phyloP scores from a whole-genome alignment of 2,888 invertebrate genomes.

The Bugula neritina region DNA sequence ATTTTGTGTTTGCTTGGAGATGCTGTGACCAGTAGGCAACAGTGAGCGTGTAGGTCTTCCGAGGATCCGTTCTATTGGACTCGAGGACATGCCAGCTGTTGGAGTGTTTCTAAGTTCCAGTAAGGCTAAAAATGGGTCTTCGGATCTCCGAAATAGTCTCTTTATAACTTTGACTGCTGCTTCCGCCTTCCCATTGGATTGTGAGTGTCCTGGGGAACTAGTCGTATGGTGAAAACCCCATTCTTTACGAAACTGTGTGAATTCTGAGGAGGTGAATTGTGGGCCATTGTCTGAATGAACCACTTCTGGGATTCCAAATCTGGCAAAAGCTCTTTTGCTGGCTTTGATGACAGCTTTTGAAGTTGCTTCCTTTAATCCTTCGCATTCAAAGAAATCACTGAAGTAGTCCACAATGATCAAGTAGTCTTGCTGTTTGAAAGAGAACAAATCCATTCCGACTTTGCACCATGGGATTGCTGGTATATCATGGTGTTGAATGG shows the following conservation, averaged over 20 bases:
- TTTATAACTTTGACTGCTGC: neutral
- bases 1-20: neutral
- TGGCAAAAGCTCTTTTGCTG: neutral
- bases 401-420: neutral
- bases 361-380: neutral
- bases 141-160: neutral
- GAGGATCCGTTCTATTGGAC: neutral
- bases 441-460: slow-evolving; percentile 11
- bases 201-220: neutral
- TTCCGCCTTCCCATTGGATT: neutral
- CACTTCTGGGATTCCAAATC: neutral
- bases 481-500: slow-evolving; percentile 16
- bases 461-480: neutral
- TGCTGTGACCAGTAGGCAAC: neutral
- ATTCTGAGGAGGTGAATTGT: neutral
- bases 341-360: neutral
- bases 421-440: neutral
- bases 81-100: neutral
- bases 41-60: neutral
- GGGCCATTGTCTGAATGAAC: neutral
- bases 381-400: neutral
- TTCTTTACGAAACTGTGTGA: neutral
- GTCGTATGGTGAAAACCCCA: neutral
- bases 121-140: neutral
- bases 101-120: neutral